Base-by-base conservation (phyloP, 2,113 vertebrate species). In the Myiozetetes cayanensis region DNA sequence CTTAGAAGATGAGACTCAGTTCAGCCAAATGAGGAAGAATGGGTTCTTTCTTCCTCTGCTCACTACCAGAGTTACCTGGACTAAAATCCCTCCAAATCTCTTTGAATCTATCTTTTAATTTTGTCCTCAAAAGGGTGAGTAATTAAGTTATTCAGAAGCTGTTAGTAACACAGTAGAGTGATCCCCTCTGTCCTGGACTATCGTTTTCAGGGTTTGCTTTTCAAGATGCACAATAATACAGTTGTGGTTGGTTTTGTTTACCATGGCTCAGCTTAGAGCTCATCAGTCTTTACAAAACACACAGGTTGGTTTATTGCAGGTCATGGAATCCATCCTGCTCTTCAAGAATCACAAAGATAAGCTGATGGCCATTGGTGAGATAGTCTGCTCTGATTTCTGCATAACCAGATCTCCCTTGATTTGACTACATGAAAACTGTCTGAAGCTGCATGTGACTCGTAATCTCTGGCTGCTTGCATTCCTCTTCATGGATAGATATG, bases 291-390 rank as follows among this genome's bases (percentile, higher is more conserved):
- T 5, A 63, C 37, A 68, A 80, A 81, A 58, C 33, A 35, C 3
- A 1, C 41, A 43, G 73, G n/a, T 27, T 81, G 44, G 14, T 72
- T 96, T 93, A 82, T 84, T 87, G 28, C 66, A 98, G 97, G 96
- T 96, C 10, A 21, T 98, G 95, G 96, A 98, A 33, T 53, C 92
- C 61, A 94, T 93, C 49, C 85, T 21, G 6, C 86, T 90, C 20
- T 97, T 98, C 39, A 80, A 98, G 72, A 93, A 95, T 73, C 85
- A 97, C 90, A 92, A 83, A 93, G 94, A 93, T 65, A 71, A 95
- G 2, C 92, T 98, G 21, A 91, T 97, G 23, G 91, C 96, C 50
- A 37, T 91, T 33, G 97, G 96, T 81, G 85, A 97, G 96, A 92
- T 97, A 94, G 70, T 80, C 59, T 79, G 83, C 80, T 93, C 65